Evolutionary conservation across 2,797 vertebrate genomes (phyloP).

Genomic region (Danio choprae): DNA sequence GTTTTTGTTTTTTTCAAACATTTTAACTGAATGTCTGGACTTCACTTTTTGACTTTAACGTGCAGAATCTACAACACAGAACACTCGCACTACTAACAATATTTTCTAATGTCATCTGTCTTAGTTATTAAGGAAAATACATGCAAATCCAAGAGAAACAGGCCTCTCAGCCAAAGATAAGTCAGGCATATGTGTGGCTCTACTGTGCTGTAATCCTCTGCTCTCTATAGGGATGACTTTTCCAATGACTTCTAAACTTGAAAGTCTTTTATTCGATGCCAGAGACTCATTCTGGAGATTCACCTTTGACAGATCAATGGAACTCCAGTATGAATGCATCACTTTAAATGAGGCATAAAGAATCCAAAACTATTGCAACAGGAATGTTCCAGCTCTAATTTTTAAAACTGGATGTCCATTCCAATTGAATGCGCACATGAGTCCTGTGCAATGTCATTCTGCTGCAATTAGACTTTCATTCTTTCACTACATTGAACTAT

Average conservation of each 20-base stretch:
- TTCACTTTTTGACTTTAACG: constrained; percentile 1
- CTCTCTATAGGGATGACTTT: constrained; percentile 24
- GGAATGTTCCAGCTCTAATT: neutral
- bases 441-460: neutral
- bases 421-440: neutral
- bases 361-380: neutral
- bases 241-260: constrained; percentile 33
- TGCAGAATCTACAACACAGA: constrained; percentile 15
- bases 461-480: no score
- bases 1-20: neutral
- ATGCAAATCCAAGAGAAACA: constrained; percentile 58
- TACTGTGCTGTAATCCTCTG: constrained; percentile 41
- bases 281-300: constrained; percentile 37
- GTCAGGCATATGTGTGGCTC: constrained; percentile 39
- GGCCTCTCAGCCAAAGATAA: constrained; percentile 55
- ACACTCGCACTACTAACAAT: constrained; percentile 48
- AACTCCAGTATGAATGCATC: constrained; percentile 16
- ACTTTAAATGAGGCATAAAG: constrained; percentile 18
- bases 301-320: constrained; percentile 41
- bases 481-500: no score
- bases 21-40: neutral
- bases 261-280: constrained; percentile 47
- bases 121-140: constrained; percentile 54
- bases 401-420: neutral
- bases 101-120: constrained; percentile 54